Evolutionary conservation across 2,797 vertebrate genomes (phyloP), one percentile per base, ranked within the genome.

Genomic region (Poliocrania exsul): DNA sequence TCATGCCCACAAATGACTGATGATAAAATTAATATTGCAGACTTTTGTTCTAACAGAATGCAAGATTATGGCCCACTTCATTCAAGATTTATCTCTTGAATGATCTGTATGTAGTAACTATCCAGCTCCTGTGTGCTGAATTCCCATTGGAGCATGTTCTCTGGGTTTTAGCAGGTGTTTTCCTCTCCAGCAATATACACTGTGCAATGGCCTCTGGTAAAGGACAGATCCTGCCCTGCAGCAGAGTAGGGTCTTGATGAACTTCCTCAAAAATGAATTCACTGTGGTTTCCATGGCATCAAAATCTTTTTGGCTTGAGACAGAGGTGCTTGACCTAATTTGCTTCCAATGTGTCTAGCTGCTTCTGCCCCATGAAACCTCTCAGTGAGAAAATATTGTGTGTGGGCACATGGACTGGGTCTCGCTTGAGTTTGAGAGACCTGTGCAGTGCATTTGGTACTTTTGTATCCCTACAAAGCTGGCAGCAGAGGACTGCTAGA

Each of bases 341-440:
- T 92, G 14, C 42, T 46, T 84, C n/a, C 13, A 17, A 0, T 35
- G 11, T 16, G 21, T 81, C n/a, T 80, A 47, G 28, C 12, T 24
- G 16, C 56, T 81, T 71, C 53, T 79, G 31, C 47, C 8, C 1
- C 3, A 2, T 54, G 35, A 92, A 84, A 56, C 26, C 29, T 47
- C 23, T 23, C n/a, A 62, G 40, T 60, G 42, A n/a, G 57, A 85
- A 35, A 90, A 37, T 50, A 26, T 2, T 84, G 46, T 81, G 65
- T 25, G 18, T 56, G 16, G 65, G n/a, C 50, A 23, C 17, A 44
- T 44, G 47, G 25, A 62, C 17, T 81, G 19, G 13, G 23, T 56
- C 62, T 84, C 70, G 44, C 53, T 83, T 92, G 28, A 21, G 42
- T 70, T 88, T 54, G 26, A 88, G 67, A 88, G 40, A 71, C 8